Evolutionary conservation across 2,113 vertebrate genomes (phyloP).

Genomic region (Oreochromis niloticus): DNA sequence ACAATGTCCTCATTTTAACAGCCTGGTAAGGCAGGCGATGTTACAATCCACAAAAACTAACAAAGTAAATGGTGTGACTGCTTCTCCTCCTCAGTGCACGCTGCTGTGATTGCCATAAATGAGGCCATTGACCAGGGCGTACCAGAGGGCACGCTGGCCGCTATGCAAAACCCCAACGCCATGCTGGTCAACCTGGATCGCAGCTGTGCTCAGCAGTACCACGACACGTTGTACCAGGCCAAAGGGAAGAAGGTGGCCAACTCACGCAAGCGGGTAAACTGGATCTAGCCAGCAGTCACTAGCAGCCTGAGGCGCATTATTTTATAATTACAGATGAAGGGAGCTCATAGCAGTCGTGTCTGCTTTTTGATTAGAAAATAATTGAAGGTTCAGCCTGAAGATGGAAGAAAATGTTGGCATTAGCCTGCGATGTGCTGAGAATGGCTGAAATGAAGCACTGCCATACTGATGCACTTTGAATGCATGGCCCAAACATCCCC

Average conservation of each 20-base stretch:
- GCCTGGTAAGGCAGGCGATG: neutral
- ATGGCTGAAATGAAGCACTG: neutral
- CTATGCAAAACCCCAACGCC: constrained; percentile 94
- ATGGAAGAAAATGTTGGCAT: neutral
- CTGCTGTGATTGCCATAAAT: constrained; percentile 97
- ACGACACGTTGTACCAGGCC: constrained; percentile 83
- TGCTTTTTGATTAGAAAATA: neutral
- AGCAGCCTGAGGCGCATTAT: neutral
- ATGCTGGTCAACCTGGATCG: constrained; percentile 87
- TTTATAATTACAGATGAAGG: neutral
- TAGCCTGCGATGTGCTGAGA: neutral
- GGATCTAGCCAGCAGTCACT: neutral
- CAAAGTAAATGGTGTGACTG: neutral
- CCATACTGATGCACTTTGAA: neutral
- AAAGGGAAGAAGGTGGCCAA: constrained; percentile 88
- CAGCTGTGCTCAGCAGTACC: constrained; percentile 74
- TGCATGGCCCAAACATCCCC: neutral
- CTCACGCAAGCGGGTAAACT: constrained; percentile 86
- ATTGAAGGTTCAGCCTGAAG: neutral
- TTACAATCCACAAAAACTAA: neutral
- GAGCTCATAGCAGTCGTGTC: neutral
- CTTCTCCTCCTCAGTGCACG: constrained; percentile 81
- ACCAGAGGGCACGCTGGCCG: constrained; percentile 79
- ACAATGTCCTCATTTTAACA: neutral
- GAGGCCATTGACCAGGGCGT: constrained; percentile 87